Percentiles rank a stretch among this genome's conserved stretches.
Conservation (phyloP, 2,113 vertebrate genomes). For the Pygoscelis antarcticus region DNA sequence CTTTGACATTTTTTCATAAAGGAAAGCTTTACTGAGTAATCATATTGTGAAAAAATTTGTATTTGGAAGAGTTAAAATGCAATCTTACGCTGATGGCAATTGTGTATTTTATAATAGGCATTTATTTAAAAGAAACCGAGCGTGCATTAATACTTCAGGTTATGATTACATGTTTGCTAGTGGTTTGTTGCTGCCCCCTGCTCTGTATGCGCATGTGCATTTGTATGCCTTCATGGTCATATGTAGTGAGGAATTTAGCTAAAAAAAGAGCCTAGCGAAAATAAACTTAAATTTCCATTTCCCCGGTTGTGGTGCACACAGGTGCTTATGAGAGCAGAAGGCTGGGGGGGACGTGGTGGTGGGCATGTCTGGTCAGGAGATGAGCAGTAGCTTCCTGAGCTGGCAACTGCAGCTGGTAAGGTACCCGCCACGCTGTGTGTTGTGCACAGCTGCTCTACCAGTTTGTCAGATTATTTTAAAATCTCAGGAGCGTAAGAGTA, state of each 20-base stretch:
- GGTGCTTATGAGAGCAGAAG: background rate
- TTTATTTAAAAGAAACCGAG: background rate
- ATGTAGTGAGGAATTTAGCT: background rate
- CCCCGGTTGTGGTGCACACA: background rate
- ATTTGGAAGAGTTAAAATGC: background rate
- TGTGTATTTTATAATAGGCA: background rate
- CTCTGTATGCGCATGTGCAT: background rate
- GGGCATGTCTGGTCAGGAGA: background rate
- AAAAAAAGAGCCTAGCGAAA: background rate
- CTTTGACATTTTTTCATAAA: background rate
- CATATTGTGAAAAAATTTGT: background rate
- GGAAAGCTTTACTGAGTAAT: background rate
- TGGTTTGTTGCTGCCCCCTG: background rate
- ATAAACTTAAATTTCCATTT: background rate
- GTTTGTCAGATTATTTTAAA: background rate
- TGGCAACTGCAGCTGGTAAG: background rate
- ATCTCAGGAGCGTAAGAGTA: background rate
- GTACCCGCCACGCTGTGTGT: rapidly evolving
- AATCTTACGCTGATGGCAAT: rapidly evolving
- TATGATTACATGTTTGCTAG: background rate
- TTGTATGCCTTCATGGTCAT: background rate
- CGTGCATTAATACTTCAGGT: background rate
- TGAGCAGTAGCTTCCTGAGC: background rate
- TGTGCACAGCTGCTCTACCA: background rate
- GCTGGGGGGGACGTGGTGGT: background rate